Conservation (phyloP, 2,113 vertebrate genomes). For the Peromyscus maniculatus region DNA sequence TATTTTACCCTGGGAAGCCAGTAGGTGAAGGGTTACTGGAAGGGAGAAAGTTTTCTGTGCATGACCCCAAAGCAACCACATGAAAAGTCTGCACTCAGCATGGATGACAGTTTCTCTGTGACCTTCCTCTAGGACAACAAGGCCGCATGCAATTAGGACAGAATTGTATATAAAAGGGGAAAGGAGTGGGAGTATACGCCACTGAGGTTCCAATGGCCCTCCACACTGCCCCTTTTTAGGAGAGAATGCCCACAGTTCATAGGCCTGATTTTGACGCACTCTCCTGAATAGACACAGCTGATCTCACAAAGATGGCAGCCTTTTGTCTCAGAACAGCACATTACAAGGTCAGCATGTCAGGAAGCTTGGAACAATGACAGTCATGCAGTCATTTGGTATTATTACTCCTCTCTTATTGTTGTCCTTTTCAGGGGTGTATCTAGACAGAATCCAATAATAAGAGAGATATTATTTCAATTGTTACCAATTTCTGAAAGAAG, state of each 20-base stretch:
- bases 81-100: not conserved
- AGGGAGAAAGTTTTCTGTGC: not conserved
- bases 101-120: not conserved
- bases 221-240: rapidly evolving
- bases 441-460: not conserved
- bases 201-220: not conserved
- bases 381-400: not conserved
- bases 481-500: not conserved
- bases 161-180: not conserved
- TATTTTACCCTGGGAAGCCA: no score
- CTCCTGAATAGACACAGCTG: not conserved
- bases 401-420: not conserved
- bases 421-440: not conserved
- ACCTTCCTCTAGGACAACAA: not conserved
- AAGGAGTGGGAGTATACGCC: not conserved
- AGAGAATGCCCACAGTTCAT: not conserved
- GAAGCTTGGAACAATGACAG: not conserved
- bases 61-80: not conserved
- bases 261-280: not conserved
- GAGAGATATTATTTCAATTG: not conserved
- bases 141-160: not conserved
- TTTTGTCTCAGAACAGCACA: not conserved
- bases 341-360: not conserved
- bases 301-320: not conserved
- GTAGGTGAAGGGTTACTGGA: not conserved